Percentiles rank a stretch among this genome's conserved stretches.
These are phyloP conservation scores for Ophonus ardosiacus DNA, from an alignment of 2,888 invertebrate species.

Conservation along the genomic window DNA sequence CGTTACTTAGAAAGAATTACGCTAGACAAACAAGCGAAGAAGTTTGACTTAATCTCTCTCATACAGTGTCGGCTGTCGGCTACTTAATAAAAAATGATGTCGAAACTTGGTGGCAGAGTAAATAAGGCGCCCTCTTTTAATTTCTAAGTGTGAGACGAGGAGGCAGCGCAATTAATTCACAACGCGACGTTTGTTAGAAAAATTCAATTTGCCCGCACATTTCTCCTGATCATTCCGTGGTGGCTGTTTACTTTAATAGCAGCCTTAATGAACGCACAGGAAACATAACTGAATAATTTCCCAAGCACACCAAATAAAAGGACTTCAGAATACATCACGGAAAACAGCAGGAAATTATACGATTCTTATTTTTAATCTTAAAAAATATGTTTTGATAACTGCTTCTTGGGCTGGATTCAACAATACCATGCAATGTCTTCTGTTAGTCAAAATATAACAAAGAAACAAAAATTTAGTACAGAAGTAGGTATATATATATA, in stretches of 20 bases:
- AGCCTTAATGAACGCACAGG: constrained; percentile 45
- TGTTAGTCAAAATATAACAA: too few species aligned
- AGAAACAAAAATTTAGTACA: too few species aligned
- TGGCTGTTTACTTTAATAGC: constrained; percentile 64
- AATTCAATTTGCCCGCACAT: constrained; percentile 65
- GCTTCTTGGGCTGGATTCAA: too few species aligned
- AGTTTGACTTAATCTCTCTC: constrained; percentile 39
- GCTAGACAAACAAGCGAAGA: constrained; percentile 44
- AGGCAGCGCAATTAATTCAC: constrained; percentile 64
- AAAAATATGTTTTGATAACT: too few species aligned
- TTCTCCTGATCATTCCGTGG: constrained; percentile 59
- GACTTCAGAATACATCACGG: not conserved
- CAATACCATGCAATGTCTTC: too few species aligned
- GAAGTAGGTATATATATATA: too few species aligned
- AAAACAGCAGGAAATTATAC: not conserved
- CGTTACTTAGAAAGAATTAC: constrained; percentile 39
- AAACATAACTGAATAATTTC: not conserved
- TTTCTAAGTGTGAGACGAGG: constrained; percentile 35
- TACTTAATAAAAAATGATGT: constrained; percentile 47
- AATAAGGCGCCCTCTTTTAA: constrained; percentile 48
- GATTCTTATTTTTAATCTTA: not conserved
- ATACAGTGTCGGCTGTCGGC: constrained; percentile 12
- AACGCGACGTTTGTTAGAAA: constrained; percentile 63
- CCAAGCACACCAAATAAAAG: not conserved
- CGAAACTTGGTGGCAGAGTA: constrained; percentile 22